These are phyloP conservation scores for Nanorana parkeri DNA, from an alignment of 2,113 vertebrate genomes.

Conservation along the genomic window DNA sequence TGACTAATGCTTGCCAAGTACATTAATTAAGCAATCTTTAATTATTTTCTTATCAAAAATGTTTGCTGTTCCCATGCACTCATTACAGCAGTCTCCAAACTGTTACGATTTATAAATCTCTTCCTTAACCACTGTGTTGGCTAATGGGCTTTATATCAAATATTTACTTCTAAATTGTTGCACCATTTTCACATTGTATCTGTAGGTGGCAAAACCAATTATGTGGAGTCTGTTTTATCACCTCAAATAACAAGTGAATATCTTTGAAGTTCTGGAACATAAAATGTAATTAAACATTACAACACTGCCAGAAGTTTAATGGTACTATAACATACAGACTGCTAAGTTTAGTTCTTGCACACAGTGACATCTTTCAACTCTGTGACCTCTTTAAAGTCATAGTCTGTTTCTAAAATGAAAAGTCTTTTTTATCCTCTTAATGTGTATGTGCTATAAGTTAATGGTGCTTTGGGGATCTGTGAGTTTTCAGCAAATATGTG, in stretches of 20 bases:
- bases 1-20: slow-evolving; percentile 17
- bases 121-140: background rate
- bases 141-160: background rate
- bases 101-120: background rate
- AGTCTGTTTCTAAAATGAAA: background rate
- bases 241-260: slow-evolving; percentile 13
- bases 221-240: slow-evolving; percentile 10
- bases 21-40: slow-evolving; percentile 43
- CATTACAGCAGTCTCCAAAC: slow-evolving; percentile 21
- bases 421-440: background rate
- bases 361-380: background rate
- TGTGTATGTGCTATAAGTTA: background rate
- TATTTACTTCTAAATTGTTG: slow-evolving; percentile 38
- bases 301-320: slow-evolving; percentile 26
- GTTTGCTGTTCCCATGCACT: slow-evolving; percentile 2
- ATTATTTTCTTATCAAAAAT: slow-evolving; percentile 48
- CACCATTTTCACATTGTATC: slow-evolving; percentile 19
- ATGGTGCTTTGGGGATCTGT: background rate
- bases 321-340: slow-evolving; percentile 17
- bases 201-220: slow-evolving; percentile 32
- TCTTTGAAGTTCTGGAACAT: slow-evolving; percentile 8
- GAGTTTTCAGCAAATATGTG: background rate
- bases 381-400: background rate
- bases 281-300: slow-evolving; percentile 44
- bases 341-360: background rate